A percentile compares a stretch with the other conserved stretches of the same genome.
Evolutionary conservation across 2,113 vertebrate species (phyloP).

Genomic region (Aegithalos caudatus): DNA sequence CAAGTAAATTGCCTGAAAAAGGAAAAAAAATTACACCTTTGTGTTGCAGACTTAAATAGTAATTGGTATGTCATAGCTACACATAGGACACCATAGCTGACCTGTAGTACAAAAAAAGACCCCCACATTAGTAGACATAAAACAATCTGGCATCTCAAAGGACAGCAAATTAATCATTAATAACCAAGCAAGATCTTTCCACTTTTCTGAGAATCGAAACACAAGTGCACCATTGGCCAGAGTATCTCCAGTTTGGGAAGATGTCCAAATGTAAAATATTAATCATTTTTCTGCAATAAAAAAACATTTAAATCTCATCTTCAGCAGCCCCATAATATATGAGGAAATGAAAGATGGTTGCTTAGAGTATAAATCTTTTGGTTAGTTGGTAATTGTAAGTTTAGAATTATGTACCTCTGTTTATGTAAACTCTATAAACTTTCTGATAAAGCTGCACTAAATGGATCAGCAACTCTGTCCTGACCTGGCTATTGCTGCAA

Average conservation of each 20-base stretch:
- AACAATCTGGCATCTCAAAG: background rate
- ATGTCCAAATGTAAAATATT: background rate
- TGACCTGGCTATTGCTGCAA: background rate
- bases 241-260: constrained; percentile 6
- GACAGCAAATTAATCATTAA: background rate
- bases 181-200: background rate
- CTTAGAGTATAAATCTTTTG: constrained; percentile 17
- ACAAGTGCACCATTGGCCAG: background rate
- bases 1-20: background rate
- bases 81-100: background rate
- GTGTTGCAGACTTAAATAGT: background rate
- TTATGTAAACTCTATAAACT: constrained; percentile 34
- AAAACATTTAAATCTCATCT: background rate
- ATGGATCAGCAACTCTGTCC: constrained; percentile 6
- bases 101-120: background rate
- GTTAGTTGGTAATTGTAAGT: background rate
- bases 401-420: constrained; percentile 23
- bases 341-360: constrained; percentile 24
- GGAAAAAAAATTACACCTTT: background rate
- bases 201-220: background rate
- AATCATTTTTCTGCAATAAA: constrained; percentile 21
- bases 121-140: background rate
- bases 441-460: background rate
- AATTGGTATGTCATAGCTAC: background rate
- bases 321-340: background rate